phyloP scores from a whole-genome alignment of 2,113 vertebrate genomes.

The Anseranas semipalmata region DNA sequence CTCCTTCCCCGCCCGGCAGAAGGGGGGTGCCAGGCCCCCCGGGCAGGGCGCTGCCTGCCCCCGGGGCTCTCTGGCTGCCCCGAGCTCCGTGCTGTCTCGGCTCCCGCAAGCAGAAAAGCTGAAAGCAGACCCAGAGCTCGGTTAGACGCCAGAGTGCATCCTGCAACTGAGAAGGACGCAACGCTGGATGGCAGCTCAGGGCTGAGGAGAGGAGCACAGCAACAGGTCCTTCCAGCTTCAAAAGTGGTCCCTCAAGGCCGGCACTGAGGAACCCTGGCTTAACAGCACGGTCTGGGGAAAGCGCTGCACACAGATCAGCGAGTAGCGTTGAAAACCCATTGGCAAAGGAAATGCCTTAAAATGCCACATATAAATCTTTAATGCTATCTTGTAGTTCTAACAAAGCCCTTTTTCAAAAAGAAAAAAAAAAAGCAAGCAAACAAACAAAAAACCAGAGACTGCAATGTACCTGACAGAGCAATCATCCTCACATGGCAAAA shows the following conservation, averaged over 20 bases:
- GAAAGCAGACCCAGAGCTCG: neutral
- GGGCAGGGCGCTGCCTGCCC: too few relatives aligned
- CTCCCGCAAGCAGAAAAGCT: neutral
- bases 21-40: neutral
- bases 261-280: neutral
- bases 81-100: neutral
- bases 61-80: too few relatives aligned
- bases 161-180: neutral
- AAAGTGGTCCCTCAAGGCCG: constrained; percentile 19
- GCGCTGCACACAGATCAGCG: neutral
- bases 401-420: constrained; percentile 32
- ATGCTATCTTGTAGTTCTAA: constrained; percentile 55
- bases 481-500: constrained; percentile 69
- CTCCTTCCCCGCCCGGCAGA: neutral
- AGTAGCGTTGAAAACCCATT: constrained; percentile 48
- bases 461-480: constrained; percentile 50
- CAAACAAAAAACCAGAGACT: neutral
- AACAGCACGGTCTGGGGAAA: neutral
- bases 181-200: neutral
- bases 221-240: neutral
- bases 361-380: constrained; percentile 60
- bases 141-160: neutral
- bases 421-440: neutral
- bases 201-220: neutral
- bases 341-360: constrained; percentile 43